Base-by-base conservation (phyloP, 2,888 invertebrate species). In the Dinocampus coccinellae region DNA sequence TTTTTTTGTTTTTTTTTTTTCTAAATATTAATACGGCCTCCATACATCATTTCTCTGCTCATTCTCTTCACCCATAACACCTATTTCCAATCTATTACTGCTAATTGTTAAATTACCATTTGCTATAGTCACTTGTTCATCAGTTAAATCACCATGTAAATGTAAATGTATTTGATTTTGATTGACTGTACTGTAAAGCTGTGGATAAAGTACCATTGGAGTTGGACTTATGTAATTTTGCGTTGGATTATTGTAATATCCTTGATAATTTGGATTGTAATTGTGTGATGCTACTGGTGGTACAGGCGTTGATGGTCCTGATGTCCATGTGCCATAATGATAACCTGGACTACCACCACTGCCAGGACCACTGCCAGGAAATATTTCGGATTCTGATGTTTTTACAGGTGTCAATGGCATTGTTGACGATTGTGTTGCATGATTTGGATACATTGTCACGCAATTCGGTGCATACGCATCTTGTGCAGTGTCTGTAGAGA, bases 141-240 rank as follows among this genome's bases (percentile, higher is more conserved):
- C 87, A 78, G 82, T 86, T 6, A 87, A 77, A 67, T 86, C 85
- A 13, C 92, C 91, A 86, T 95, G 95, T 2, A 85, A 80, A 81
- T 95, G 95, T 24, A 95, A 90, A 83, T 95, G 95, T 74, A 95
- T 95, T 89, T 95, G 94, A 86, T 95, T 95, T 87, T 95, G 95
- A 85, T 95, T 95, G 67, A 95, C 94, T 26, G 95, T 95, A 53
- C 95, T 94, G 86, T 94, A 94, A 0, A 95, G 89, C 81, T 94
- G 94, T 0, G 95, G 95, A 81, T 91, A 92, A 0, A 95, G 90
- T 22, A 95, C 92, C 92, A 95, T 93, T 70, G 92, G 91, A 1
- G 91, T 88, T 0, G 92, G 90, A 78, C 90, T 91, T 72, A 91
- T 90, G 86, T 92, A 92, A 75, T 92, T 89, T 80, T 92, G 92